phyloP scores from a whole-genome alignment of 1,140 invertebrate species.

The Physella acuta region DNA sequence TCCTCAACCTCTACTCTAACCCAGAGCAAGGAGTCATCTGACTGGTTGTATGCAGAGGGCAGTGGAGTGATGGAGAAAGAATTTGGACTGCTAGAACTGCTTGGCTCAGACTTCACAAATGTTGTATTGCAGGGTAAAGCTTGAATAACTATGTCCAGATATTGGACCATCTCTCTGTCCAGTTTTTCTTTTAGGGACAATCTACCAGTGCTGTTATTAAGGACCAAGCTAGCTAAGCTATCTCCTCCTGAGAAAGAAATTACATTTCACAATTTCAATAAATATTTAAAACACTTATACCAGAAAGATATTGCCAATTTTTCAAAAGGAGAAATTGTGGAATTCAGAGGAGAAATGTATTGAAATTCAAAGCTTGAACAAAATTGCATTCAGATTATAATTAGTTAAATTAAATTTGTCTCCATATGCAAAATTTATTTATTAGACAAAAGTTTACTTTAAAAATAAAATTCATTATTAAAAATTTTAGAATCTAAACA shows the following conservation, averaged over 20 bases:
- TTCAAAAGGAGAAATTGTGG: too few species aligned
- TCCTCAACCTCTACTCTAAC: constrained; percentile 16
- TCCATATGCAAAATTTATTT: too few species aligned
- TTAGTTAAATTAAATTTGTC: too few species aligned
- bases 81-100: background rate
- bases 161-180: constrained; percentile 3
- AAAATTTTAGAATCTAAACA: too few species aligned
- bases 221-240: background rate
- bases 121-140: constrained; percentile 1
- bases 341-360: too few species aligned
- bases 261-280: too few species aligned
- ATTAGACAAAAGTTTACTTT: too few species aligned
- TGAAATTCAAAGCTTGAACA: too few species aligned
- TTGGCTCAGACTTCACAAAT: background rate
- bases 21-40: constrained; percentile 15
- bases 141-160: constrained; percentile 3
- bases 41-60: background rate
- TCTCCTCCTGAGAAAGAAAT: constrained; percentile 18
- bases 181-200: constrained; percentile 16
- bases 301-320: too few species aligned
- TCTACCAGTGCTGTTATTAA: constrained; percentile 5
- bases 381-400: too few species aligned
- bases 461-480: too few species aligned
- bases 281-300: too few species aligned
- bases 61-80: background rate